Evolutionary conservation across 1,140 invertebrate genomes (phyloP).

Genomic region (Papilio aristodemus): DNA sequence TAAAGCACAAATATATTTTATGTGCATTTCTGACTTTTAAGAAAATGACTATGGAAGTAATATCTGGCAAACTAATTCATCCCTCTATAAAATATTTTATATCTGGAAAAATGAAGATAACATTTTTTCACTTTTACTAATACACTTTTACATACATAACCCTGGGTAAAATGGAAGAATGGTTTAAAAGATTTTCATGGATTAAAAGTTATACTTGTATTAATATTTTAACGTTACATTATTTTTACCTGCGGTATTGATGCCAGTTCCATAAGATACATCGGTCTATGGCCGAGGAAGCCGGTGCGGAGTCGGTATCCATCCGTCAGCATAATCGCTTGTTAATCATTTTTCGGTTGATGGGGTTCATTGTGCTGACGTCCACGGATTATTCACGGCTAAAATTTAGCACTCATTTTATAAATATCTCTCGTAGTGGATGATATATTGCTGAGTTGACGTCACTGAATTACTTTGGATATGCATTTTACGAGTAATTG

Average conservation of each 20-base stretch:
- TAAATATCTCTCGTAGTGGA: constrained; percentile 36
- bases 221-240: neutral
- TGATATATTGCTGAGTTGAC: constrained; percentile 15
- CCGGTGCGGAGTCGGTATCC: constrained; percentile 65
- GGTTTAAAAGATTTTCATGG: too few relatives aligned
- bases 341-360: constrained; percentile 79
- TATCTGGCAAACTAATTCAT: too few relatives aligned
- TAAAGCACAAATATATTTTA: neutral
- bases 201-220: too few relatives aligned
- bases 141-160: too few relatives aligned
- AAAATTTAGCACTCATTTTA: constrained; percentile 50
- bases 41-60: too few relatives aligned
- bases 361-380: constrained; percentile 69
- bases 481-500: too few relatives aligned
- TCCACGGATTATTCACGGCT: constrained; percentile 65
- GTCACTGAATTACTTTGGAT: too few relatives aligned
- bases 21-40: too few relatives aligned
- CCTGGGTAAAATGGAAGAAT: too few relatives aligned
- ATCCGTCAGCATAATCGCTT: constrained; percentile 76
- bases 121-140: too few relatives aligned
- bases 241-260: neutral
- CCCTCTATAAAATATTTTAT: too few relatives aligned
- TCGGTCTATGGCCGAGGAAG: constrained; percentile 61
- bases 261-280: constrained; percentile 20
- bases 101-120: too few relatives aligned